phyloP scores from a whole-genome alignment of 2,113 vertebrate genomes.

The Dolichallabes microphthalmus region DNA sequence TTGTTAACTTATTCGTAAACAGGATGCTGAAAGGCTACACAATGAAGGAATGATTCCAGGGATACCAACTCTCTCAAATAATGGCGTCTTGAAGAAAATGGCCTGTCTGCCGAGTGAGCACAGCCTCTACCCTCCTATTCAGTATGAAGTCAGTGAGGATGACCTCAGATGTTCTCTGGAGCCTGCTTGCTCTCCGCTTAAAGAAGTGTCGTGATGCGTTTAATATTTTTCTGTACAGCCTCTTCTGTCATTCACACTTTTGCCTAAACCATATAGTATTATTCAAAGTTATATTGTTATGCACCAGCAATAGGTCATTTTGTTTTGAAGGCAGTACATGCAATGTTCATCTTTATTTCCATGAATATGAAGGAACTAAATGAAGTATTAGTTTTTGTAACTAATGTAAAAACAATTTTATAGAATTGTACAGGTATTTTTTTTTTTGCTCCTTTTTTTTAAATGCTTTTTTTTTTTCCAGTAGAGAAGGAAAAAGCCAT shows the following conservation, averaged over 20 bases:
- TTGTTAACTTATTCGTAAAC: slow-evolving; percentile 46
- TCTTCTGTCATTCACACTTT: slow-evolving; percentile 70
- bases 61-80: background rate
- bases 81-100: slow-evolving; percentile 11
- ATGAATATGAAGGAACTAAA: slow-evolving; percentile 88
- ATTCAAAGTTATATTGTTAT: slow-evolving; percentile 68
- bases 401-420: slow-evolving; percentile 99
- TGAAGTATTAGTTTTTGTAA: slow-evolving; percentile 98
- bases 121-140: background rate
- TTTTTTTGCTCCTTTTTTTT: slow-evolving; percentile 58
- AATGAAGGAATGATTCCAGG: slow-evolving; percentile 33
- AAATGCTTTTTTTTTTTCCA: slow-evolving; percentile 57
- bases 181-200: slow-evolving; percentile 31
- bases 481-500: slow-evolving; percentile 62
- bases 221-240: slow-evolving; percentile 68
- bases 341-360: slow-evolving; percentile 57
- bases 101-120: background rate
- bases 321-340: slow-evolving; percentile 80
- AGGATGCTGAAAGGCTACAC: background rate
- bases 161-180: slow-evolving; percentile 25
- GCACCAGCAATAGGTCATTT: slow-evolving; percentile 91
- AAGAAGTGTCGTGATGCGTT: slow-evolving; percentile 30
- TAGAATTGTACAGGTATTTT: slow-evolving; percentile 95
- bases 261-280: slow-evolving; percentile 83
- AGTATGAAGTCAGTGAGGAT: slow-evolving; percentile 18